Evolutionary conservation across 2,797 vertebrate genomes (phyloP).

Genomic region (Podarcis lilfordi): DNA sequence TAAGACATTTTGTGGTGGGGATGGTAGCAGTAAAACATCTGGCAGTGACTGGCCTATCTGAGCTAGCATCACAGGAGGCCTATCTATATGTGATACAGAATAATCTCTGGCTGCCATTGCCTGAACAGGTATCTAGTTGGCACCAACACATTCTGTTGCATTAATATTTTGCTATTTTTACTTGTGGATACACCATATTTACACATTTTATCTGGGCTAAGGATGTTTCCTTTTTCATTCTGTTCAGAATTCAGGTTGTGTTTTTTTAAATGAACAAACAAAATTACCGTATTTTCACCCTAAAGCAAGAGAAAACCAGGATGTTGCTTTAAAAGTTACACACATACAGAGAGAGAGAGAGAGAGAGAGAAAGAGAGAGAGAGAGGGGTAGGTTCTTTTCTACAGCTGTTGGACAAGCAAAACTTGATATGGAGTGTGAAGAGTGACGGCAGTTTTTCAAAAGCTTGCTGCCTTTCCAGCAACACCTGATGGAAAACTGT

Average conservation of each 20-base stretch:
- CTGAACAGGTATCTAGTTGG: not conserved
- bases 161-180: not conserved
- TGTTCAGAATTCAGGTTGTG: constrained; percentile 1
- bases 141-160: too few relatives aligned
- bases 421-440: constrained; percentile 32
- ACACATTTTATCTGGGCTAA: not conserved
- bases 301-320: not conserved
- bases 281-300: not conserved
- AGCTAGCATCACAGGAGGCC: too few relatives aligned
- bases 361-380: too few relatives aligned
- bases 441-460: not conserved
- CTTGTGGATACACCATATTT: not conserved
- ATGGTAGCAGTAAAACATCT: too few relatives aligned
- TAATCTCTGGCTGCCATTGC: not conserved
- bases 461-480: constrained; percentile 31
- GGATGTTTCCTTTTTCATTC: not conserved
- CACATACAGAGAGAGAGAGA: too few relatives aligned
- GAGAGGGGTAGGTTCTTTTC: not conserved
- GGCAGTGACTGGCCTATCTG: too few relatives aligned
- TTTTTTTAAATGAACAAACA: not conserved
- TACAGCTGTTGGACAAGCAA: constrained; percentile 13
- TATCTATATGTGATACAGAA: too few relatives aligned
- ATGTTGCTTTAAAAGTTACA: not conserved
- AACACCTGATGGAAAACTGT: constrained; percentile 34
- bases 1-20: too few relatives aligned